phyloP scores from a whole-genome alignment of 2,113 vertebrate species.

The Rousettus leschenaultii region DNA sequence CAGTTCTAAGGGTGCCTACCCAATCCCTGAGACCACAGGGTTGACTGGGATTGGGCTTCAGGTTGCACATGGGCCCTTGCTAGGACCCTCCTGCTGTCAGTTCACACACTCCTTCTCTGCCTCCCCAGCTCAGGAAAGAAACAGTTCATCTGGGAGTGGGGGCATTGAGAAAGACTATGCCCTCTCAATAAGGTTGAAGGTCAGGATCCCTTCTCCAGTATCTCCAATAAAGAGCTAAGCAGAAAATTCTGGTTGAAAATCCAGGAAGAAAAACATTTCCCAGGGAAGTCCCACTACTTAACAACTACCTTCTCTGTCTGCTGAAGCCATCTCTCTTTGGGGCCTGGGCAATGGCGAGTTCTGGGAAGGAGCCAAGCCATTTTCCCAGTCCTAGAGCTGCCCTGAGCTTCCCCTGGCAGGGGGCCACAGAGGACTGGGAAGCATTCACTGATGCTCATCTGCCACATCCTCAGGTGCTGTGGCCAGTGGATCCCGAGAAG shows the following conservation, averaged over 20 bases:
- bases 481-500: background rate
- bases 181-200: background rate
- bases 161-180: background rate
- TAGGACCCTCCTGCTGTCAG: background rate
- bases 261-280: background rate
- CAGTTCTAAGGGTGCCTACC: background rate
- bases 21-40: background rate
- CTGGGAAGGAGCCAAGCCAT: background rate
- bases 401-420: background rate
- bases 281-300: background rate
- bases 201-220: background rate
- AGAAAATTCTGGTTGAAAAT: conserved; percentile 23
- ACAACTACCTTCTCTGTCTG: background rate
- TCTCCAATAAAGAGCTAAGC: background rate
- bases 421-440: background rate
- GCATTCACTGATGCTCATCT: background rate
- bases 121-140: background rate
- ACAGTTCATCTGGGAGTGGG: background rate
- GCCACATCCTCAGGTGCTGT: background rate
- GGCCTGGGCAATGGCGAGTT: background rate
- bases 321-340: background rate
- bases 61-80: background rate
- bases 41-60: background rate
- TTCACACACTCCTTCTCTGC: background rate
- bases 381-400: background rate